Conservation (phyloP, 2,113 vertebrate species). For the Pterocles burchelli region DNA sequence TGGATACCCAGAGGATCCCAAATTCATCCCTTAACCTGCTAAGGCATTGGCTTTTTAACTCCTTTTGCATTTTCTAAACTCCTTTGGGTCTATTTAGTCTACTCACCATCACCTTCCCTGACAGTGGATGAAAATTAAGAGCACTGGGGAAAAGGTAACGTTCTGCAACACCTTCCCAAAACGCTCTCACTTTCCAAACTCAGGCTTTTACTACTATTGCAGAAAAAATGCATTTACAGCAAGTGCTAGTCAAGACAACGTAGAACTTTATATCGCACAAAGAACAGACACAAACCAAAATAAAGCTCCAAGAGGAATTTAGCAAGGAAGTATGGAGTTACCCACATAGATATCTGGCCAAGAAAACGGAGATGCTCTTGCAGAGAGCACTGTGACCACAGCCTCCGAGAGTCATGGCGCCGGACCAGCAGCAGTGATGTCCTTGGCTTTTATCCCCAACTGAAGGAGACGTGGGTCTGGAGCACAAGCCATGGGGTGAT, state of each 20-base stretch:
- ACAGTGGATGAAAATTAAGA: background rate
- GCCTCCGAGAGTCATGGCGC: fast-evolving
- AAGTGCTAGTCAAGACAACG: background rate
- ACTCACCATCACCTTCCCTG: background rate
- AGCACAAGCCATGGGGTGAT: fast-evolving
- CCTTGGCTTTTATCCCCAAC: fast-evolving
- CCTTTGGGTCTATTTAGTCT: background rate
- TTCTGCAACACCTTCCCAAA: background rate
- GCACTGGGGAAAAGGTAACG: background rate
- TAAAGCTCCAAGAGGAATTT: constrained; percentile 7
- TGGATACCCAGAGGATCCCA: background rate
- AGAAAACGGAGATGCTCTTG: background rate
- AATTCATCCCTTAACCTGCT: background rate
- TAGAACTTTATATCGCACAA: background rate
- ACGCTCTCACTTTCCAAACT: background rate
- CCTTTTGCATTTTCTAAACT: background rate
- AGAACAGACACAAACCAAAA: background rate
- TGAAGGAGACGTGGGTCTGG: background rate
- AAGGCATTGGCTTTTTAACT: background rate
- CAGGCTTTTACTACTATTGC: background rate
- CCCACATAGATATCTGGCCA: background rate
- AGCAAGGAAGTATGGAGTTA: constrained; percentile 30
- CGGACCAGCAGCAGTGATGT: fast-evolving
- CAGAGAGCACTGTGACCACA: background rate
- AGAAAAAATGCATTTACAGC: background rate